A percentile compares a stretch with the other conserved stretches of the same genome.
Evolutionary conservation across 2,113 vertebrate genomes (phyloP).

Genomic region (Rissa tridactyla): DNA sequence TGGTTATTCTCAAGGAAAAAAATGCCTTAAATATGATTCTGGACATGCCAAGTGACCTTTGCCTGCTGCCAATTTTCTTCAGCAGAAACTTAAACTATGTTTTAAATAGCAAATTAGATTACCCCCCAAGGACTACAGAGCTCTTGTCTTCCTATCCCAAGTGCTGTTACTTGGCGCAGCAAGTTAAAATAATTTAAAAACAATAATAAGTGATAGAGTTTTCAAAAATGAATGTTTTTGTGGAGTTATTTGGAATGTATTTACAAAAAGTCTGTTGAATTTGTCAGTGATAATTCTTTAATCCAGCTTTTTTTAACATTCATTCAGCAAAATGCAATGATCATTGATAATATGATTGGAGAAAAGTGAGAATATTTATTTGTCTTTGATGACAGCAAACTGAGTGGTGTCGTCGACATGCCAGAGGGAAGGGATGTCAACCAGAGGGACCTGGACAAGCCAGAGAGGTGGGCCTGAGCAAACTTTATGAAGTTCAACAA

Average conservation of each 20-base stretch:
- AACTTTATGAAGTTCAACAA: too few species aligned
- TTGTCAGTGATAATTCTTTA: background rate
- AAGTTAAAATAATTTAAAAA: constrained; percentile 28
- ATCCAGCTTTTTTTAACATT: background rate
- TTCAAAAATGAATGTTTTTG: background rate
- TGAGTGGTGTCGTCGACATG: too few species aligned
- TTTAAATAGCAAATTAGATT: constrained; percentile 39
- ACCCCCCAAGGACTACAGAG: background rate
- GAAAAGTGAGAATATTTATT: background rate
- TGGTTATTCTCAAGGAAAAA: constrained; percentile 41
- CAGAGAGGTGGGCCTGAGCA: too few species aligned
- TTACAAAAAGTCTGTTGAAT: background rate
- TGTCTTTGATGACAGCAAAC: background rate
- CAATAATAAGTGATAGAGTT: background rate
- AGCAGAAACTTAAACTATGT: constrained; percentile 4
- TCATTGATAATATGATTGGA: background rate
- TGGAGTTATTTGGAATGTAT: background rate
- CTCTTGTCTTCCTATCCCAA: background rate
- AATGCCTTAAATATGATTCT: background rate
- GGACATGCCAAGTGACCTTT: constrained; percentile 45
- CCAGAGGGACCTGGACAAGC: too few species aligned
- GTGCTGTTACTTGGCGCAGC: background rate
- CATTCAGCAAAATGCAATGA: background rate
- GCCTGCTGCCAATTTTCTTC: constrained; percentile 21
- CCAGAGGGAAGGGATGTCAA: too few species aligned